phyloP scores from a whole-genome alignment of 35 echinoderm and acorn worm genomes.

The Eucidaris tribuloides region DNA sequence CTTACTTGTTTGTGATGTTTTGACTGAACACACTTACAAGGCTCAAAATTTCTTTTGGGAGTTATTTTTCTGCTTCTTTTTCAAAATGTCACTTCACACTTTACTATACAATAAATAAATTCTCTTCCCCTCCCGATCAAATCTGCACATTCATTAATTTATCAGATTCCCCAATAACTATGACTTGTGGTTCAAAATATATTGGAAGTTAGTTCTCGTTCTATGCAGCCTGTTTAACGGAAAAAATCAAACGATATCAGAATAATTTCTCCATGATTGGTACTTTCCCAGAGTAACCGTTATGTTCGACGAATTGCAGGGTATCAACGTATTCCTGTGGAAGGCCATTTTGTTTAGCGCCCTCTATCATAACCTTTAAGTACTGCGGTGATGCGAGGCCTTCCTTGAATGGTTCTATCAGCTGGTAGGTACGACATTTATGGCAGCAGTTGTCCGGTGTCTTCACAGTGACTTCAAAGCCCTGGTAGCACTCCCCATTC shows the following conservation, averaged over 20 bases:
- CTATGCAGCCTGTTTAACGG: neutral
- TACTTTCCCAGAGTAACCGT: neutral
- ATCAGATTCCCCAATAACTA: no score
- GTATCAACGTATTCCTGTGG: neutral
- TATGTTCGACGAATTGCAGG: neutral
- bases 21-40: no score
- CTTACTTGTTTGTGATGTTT: no score
- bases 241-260: neutral
- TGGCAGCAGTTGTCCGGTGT: neutral
- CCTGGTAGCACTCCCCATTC: neutral
- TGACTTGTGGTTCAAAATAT: no score
- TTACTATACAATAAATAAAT: no score
- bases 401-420: neutral
- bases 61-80: no score
- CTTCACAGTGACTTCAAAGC: neutral
- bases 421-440: slow-evolving; percentile 17
- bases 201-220: no score
- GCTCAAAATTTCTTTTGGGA: no score
- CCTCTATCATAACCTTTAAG: neutral
- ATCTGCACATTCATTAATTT: no score
- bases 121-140: no score
- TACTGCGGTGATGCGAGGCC: slow-evolving; percentile 26
- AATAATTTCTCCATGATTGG: neutral
- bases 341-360: slow-evolving; percentile 9
- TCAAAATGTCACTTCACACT: no score